A percentile compares a stretch with the other conserved stretches of the same genome.
These are phyloP conservation scores for Steinernema scapterisci DNA, from an alignment of 2,888 invertebrate genomes.

Conservation along the genomic window DNA sequence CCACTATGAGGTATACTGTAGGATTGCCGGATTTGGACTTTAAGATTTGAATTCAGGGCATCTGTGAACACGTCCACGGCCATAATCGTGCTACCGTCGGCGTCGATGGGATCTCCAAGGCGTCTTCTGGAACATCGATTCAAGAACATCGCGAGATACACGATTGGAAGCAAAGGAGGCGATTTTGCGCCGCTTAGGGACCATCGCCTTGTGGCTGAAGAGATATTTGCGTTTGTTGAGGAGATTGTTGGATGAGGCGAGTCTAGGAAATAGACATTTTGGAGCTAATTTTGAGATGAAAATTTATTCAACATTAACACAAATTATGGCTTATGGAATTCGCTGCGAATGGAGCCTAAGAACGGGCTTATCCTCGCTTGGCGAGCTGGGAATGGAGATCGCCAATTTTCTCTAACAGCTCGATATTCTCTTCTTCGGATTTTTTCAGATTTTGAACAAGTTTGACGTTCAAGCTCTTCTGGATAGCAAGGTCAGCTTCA, in stretches of 20 bases:
- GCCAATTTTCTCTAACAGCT: no score
- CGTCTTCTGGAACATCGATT: neutral
- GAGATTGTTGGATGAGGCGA: neutral
- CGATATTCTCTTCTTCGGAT: no score
- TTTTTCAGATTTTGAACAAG: no score
- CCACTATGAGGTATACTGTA: conserved; percentile 19
- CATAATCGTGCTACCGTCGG: neutral
- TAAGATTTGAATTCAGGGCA: neutral
- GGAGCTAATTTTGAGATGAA: no score
- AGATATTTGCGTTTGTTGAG: conserved; percentile 55
- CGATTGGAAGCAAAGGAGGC: conserved; percentile 35
- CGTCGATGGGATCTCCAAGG: conserved; percentile 3
- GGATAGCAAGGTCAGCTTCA: no score
- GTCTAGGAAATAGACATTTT: no score
- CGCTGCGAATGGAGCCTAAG: no score
- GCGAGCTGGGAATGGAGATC: no score
- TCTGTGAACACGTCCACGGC: conserved; percentile 15
- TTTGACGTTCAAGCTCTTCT: no score
- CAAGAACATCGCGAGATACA: conserved; percentile 36
- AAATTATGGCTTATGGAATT: no score
- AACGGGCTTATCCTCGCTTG: no score
- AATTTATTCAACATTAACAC: no score
- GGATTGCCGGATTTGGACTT: neutral
- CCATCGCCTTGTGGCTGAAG: conserved; percentile 44
- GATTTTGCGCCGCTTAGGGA: conserved; percentile 38